Evolutionary conservation across 2,888 invertebrate genomes (phyloP), one percentile per base, ranked within the genome.

Genomic region (Xanthia togata): DNA sequence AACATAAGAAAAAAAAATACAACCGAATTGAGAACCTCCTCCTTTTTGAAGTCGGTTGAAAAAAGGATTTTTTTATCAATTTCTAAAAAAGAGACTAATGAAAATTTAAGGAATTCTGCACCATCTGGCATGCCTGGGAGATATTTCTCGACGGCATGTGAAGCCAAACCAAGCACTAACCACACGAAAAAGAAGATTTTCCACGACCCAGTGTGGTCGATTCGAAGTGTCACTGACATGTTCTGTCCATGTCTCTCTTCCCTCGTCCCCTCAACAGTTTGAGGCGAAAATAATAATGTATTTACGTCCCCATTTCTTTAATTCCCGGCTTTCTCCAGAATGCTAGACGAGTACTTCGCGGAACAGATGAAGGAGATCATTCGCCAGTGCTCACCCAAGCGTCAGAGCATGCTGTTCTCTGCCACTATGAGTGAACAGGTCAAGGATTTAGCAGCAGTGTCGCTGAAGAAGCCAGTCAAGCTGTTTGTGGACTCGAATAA

Each of bases 371-470:
- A 99, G 92, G 99, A 99, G 95, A 99, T 99, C 89, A 98, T 99
- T 70, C 98, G 98, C 31, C 98, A 99, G 89, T 99, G 99, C 94
- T 97, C 99, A 0, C 97, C 98, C 76, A 98, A 98, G 26, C 97
- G 99, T 17, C 99, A 99, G 95, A 99, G 99, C 0, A 98, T 99
- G 97, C 96, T 99, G 77, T 99, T 99, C 96, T 99, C 99, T 0
- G 99, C 99, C 55, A 99, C 99, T 23, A 99, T 99, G 99, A 99
- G 99, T n/a, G 99, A 99, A 73, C 98, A 98, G 94, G 99, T 99
- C 0, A 98, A 99, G 94, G 99, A 99, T 94, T 96, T 99, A 74
- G 99, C 99, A 0, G 98, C 99, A 0, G 98, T 99, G 2, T 99
- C 99, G 0, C 96, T 99, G 44, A 97, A 98, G 83, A 98, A 98